Conservation (phyloP, 2,797 vertebrate species). For the Myoxocephalus aenaeus region DNA sequence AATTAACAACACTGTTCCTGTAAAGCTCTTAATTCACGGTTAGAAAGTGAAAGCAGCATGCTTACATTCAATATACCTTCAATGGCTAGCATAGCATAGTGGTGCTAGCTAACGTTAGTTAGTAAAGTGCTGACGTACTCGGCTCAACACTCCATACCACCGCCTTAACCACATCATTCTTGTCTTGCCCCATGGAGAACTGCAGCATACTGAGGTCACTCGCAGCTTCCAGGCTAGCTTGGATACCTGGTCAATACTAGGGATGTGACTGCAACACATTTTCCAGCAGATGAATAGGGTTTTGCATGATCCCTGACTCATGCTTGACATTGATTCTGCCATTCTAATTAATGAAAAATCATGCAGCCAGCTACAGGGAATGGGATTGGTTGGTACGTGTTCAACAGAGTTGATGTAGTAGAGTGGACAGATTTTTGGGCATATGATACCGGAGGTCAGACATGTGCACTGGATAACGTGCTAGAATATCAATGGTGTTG, state of each 20-base stretch:
- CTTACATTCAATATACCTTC: not conserved
- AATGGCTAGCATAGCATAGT: not conserved
- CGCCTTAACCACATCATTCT: not conserved
- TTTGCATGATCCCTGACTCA: slow-evolving; percentile 5
- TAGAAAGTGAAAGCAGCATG: not conserved
- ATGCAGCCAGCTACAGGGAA: slow-evolving; percentile 44
- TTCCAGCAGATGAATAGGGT: slow-evolving; percentile 32
- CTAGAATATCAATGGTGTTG: slow-evolving; percentile 37
- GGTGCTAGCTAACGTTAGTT: not conserved
- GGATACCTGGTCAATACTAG: not conserved
- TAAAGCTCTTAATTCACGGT: not conserved
- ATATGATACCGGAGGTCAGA: slow-evolving; percentile 20
- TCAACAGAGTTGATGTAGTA: slow-evolving; percentile 46
- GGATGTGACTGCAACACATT: slow-evolving; percentile 2
- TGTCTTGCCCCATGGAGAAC: not conserved
- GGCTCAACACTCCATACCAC: not conserved
- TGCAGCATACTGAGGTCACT: not conserved
- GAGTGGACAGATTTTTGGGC: slow-evolving; percentile 38
- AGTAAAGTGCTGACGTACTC: not conserved
- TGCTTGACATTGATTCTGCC: slow-evolving; percentile 50
- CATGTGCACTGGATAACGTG: slow-evolving; percentile 16
- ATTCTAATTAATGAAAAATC: slow-evolving; percentile 57
- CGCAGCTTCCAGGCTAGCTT: slow-evolving; percentile 1
- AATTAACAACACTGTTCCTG: not conserved
- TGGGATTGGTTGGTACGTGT: slow-evolving; percentile 38